These are phyloP conservation scores for Herpetotheres cachinnans DNA, from an alignment of 2,113 vertebrate genomes.

Conservation along the genomic window DNA sequence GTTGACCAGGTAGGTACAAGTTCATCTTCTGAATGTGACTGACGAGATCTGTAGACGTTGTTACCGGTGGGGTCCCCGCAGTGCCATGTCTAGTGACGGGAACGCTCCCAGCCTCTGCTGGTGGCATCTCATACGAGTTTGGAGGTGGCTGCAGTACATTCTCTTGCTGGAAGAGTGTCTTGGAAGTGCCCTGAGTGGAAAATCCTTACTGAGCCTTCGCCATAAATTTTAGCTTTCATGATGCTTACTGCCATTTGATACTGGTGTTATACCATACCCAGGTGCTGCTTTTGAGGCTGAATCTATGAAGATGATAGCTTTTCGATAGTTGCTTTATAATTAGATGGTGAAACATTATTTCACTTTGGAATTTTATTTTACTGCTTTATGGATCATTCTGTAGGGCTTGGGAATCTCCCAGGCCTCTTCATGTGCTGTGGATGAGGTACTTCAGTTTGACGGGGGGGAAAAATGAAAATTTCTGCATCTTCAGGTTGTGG, in stretches of 20 bases:
- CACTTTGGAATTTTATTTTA: not conserved
- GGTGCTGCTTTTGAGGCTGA: not conserved
- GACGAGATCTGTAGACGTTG: rapidly evolving
- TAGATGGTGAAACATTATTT: not conserved
- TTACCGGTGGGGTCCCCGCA: not conserved
- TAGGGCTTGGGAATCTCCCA: not conserved
- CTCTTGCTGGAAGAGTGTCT: not conserved
- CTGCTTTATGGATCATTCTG: not conserved
- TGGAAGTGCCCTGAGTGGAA: not conserved
- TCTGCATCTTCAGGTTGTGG: conserved; percentile 81
- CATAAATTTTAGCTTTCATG: not conserved
- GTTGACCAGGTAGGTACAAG: not conserved
- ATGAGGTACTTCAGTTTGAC: not conserved
- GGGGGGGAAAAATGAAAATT: not conserved
- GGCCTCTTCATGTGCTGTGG: not conserved
- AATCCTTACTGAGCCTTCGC: not conserved
- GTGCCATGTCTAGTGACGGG: not conserved
- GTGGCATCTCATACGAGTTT: not conserved
- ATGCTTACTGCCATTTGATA: not conserved
- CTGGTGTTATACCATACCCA: rapidly evolving
- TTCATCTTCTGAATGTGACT: not conserved
- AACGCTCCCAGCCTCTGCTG: not conserved
- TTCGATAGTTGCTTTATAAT: not conserved
- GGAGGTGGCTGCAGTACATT: not conserved
- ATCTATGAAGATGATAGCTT: not conserved